Evolutionary conservation across 2,797 vertebrate genomes (phyloP), one percentile per base, ranked within the genome.

Genomic region (Catostomus latipinnis): DNA sequence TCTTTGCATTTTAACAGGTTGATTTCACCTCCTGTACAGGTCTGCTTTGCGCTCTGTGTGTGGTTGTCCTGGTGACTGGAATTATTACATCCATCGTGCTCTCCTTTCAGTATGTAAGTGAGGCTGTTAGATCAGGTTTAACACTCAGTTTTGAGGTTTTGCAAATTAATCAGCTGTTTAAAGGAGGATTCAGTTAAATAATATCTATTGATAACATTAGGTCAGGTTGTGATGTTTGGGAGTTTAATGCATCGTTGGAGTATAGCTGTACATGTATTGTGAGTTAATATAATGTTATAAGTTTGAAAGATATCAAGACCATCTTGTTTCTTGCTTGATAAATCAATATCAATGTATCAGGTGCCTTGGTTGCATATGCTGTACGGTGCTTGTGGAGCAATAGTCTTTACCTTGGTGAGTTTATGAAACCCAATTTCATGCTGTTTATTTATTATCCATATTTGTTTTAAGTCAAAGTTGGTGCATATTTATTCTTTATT

Each of bases 1-100:
- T 94, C 88, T 91, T 88, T 78, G 68, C 74, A 18, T 46, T 14
- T 49, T 6, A 7, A 46, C 90, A 99, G 98, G 97, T 99, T 88
- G 97, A 99, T 91, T 98, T 99, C 86, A 99, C 98, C 1, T 98
- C 96, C 0, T 98, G 97, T 71, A 89, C 93, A 0, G 97, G 98
- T 48, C 88, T 99, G 22, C 95, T 99, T 89, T 95, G 95, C 0
- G 95, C 96, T 16, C 88, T 97, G 45, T 93, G 92, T 2, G 93
- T 97, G 0, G 93, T 97, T 85, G 88, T 99, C 85, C 91, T 94
- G 88, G 94, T 99, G 85, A 94, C 96, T 0, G 96, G 97, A 56
- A 94, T 97, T 0, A 87, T 99, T 76, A 95, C 96, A 0, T 91
- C 93, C 69, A 88, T 99, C 0, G 95, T 98, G 73, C 94, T 99